Evolutionary conservation across 2,797 vertebrate genomes (phyloP), one percentile per base, ranked within the genome.

Genomic region (Paramormyrops hopkinsi): DNA sequence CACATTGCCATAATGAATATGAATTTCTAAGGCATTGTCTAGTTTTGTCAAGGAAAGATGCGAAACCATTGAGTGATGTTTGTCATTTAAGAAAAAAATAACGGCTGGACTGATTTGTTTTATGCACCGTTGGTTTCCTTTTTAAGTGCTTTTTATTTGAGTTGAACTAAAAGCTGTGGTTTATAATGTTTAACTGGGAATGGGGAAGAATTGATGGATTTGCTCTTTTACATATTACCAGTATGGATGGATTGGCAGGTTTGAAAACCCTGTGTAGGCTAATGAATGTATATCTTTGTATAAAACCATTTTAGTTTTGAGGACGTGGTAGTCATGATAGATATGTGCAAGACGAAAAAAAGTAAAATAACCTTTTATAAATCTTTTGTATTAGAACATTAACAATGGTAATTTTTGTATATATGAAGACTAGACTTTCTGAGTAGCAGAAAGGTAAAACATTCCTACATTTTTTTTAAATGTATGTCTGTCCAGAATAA

Each of bases 301-400:
- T 96, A 97, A 95, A 97, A 97, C 94, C 92, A 93, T 95, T 95
- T 82, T 95, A 96, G 96, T 97, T 97, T 95, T 97, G 97, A 97
- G 96, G 96, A 97, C 95, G 95, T 97, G 95, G 97, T 97, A 98
- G 97, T 96, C 95, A 96, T 93, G 95, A 97, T 97, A 98, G 96
- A 97, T 95, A 97, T 97, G 95, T 97, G 96, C 93, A 94, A 95
- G 94, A 92, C 92, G 94, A 94, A 92, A 93, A 94, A 92, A 92
- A 94, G 93, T 96, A 96, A 97, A 96, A 97, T 97, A 97, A 97
- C 92, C 92, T 98, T 99, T 99, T 99, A 98, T 99, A 98, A 98
- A 98, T 97, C 96, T 96, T 98, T 99, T 99, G 97, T 99, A 99
- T 98, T 98, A 98, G 97, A 97, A 98, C 97, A 98, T 98, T 97